Evolutionary conservation across 2,888 invertebrate genomes (phyloP).

Genomic region (Glyphotaelius pellucidus): DNA sequence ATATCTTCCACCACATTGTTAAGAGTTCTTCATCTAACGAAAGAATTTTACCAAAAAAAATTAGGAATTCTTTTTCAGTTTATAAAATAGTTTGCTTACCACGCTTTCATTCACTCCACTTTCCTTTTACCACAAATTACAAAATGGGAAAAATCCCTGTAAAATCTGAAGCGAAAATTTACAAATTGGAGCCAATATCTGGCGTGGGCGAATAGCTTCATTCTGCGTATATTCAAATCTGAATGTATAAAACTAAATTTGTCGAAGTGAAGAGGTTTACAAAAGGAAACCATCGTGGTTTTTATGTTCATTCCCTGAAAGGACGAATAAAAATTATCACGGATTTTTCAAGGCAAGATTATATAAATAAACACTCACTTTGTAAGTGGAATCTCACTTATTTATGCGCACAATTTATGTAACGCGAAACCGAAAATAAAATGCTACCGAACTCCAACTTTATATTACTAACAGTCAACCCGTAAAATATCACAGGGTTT

Average conservation of each 20-base stretch:
- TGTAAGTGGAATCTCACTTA: neutral
- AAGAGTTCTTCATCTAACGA: neutral
- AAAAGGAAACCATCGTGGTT: slow-evolving; percentile 34
- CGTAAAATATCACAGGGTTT: no score
- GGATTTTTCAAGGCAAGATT: neutral
- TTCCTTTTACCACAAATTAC: neutral
- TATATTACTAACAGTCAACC: no score
- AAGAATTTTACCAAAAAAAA: neutral
- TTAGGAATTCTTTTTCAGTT: neutral
- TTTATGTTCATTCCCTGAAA: slow-evolving; percentile 32
- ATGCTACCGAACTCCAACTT: no score
- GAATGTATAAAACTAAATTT: slow-evolving; percentile 63
- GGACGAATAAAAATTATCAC: slow-evolving; percentile 26
- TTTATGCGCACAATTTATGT: no score
- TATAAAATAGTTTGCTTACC: neutral
- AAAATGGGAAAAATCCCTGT: neutral
- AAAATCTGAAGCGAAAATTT: neutral
- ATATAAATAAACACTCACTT: neutral
- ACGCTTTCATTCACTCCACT: neutral
- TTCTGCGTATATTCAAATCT: slow-evolving; percentile 57
- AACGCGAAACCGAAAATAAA: no score
- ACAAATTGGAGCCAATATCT: slow-evolving; percentile 40
- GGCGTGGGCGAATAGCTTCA: slow-evolving; percentile 39
- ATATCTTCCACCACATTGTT: neutral
- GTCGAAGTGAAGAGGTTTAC: slow-evolving; percentile 42